phyloP scores from a whole-genome alignment of 2,113 vertebrate genomes.

The Laticauda colubrina region DNA sequence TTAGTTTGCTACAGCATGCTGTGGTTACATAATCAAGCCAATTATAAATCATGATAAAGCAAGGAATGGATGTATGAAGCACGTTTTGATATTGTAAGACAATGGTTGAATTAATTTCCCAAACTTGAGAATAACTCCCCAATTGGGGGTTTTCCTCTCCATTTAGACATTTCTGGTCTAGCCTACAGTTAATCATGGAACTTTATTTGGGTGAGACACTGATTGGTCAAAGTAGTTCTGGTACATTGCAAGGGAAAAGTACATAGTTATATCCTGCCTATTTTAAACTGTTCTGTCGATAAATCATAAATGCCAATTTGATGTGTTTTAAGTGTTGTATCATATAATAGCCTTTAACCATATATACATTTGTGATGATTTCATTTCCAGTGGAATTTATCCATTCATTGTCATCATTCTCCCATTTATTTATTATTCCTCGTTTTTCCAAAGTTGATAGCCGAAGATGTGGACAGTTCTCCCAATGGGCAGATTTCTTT shows the following conservation, averaged over 20 bases:
- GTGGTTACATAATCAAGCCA: neutral
- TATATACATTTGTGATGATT: neutral
- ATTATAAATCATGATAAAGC: neutral
- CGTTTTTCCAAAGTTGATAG: constrained; percentile 77
- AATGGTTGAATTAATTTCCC: neutral
- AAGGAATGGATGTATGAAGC: neutral
- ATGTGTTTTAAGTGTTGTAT: neutral
- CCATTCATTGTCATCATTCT: constrained; percentile 17
- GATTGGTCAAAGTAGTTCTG: neutral
- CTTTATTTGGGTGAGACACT: neutral
- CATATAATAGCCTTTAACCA: neutral
- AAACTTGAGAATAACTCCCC: neutral
- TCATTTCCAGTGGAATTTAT: neutral
- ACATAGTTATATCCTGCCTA: neutral
- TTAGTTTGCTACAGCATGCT: neutral
- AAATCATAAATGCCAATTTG: neutral
- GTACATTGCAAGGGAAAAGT: neutral
- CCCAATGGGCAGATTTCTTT: constrained; percentile 86
- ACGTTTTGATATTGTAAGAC: neutral
- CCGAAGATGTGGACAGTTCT: constrained; percentile 90
- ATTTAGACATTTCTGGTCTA: neutral
- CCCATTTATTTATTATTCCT: constrained; percentile 16
- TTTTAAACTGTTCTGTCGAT: neutral
- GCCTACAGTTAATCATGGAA: neutral
- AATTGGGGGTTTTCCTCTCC: accelerated